These are phyloP conservation scores for Cotesia congregata DNA, from an alignment of 2,888 invertebrate genomes.

Conservation along the genomic window DNA sequence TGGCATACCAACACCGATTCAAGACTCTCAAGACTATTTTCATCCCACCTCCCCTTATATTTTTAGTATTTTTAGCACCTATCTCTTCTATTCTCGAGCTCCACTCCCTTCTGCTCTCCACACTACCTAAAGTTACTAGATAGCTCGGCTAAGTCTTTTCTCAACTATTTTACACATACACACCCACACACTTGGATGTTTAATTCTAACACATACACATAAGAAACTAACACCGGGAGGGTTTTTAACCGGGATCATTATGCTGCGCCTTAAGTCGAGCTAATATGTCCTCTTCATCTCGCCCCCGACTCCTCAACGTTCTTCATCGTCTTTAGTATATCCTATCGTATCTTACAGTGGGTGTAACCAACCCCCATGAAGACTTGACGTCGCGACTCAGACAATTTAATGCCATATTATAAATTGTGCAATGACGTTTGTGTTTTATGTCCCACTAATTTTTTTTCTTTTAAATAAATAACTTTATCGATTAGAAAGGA, in stretches of 20 bases:
- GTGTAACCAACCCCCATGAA: constrained; percentile 7
- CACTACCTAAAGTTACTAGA: neutral
- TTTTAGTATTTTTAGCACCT: constrained; percentile 27
- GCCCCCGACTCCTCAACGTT: constrained; percentile 45
- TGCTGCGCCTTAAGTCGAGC: constrained; percentile 69
- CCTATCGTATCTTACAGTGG: constrained; percentile 39
- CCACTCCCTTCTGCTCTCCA: neutral
- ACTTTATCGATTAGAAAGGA: neutral
- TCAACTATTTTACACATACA: neutral
- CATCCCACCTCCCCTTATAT: constrained; percentile 29
- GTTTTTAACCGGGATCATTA: constrained; percentile 66
- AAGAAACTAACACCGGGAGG: constrained; percentile 54
- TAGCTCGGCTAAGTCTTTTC: neutral
- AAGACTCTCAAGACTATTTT: constrained; percentile 39
- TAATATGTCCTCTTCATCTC: constrained; percentile 63
- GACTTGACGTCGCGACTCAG: constrained; percentile 55
- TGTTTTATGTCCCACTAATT: neutral
- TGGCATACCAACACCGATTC: neutral
- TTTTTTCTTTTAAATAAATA: constrained; percentile 6
- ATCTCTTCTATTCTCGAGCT: constrained; percentile 34
- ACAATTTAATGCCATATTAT: constrained; percentile 68
- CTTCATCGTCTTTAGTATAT: constrained; percentile 45
- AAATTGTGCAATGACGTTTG: constrained; percentile 60
- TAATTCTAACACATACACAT: constrained; percentile 29
- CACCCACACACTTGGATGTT: too few species aligned